A percentile compares a stretch with the other conserved stretches of the same genome.
phyloP scores from a whole-genome alignment of 2,797 vertebrate species.

The Enteromius viviparus region DNA sequence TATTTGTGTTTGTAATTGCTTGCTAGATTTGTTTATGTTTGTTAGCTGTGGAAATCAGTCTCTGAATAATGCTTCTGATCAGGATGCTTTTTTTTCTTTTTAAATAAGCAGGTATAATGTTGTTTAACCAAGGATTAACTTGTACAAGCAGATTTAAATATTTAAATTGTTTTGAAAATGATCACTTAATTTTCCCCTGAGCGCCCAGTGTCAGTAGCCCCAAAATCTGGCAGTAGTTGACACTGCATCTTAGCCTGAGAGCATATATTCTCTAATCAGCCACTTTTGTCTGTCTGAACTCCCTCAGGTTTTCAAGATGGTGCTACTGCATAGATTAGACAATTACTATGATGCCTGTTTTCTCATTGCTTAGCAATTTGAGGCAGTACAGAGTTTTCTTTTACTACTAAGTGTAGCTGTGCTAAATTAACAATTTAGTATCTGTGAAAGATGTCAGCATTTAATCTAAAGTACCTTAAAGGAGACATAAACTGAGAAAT shows the following conservation, averaged over 20 bases:
- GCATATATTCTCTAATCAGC: slow-evolving; percentile 42
- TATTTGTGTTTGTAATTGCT: too few species aligned
- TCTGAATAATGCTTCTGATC: neutral
- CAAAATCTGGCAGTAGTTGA: slow-evolving; percentile 21
- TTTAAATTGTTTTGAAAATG: neutral
- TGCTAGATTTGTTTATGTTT: too few species aligned
- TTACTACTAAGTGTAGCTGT: slow-evolving; percentile 10
- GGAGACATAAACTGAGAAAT: neutral
- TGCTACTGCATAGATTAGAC: slow-evolving; percentile 35
- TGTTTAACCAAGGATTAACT: neutral
- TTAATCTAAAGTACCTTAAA: slow-evolving; percentile 3
- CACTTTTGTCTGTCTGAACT: slow-evolving; percentile 29
- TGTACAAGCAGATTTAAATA: neutral
- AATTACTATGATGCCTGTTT: slow-evolving; percentile 42
- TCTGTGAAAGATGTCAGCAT: neutral
- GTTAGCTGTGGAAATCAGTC: neutral
- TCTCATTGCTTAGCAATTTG: slow-evolving; percentile 44
- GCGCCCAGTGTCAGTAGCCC: neutral
- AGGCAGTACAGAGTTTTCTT: neutral
- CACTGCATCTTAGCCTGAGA: slow-evolving; percentile 13
- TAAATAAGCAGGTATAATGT: neutral
- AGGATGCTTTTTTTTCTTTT: neutral
- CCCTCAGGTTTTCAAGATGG: slow-evolving; percentile 41
- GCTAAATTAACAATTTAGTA: neutral
- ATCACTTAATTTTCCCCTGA: neutral